These are phyloP conservation scores for Callipepla squamata DNA, from an alignment of 2,113 vertebrate genomes.

Conservation along the genomic window DNA sequence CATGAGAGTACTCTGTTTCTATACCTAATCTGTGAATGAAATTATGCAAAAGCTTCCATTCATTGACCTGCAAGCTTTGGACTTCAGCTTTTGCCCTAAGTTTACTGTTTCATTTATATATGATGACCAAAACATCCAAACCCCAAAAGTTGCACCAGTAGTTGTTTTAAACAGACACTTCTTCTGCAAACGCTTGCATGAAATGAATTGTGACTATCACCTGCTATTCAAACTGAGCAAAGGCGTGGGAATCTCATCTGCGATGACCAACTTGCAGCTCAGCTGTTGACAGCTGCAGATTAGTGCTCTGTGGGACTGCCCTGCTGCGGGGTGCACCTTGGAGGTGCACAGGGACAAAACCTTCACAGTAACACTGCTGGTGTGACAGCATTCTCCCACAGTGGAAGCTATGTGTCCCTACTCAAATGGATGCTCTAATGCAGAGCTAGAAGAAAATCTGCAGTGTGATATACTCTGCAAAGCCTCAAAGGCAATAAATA, in stretches of 20 bases:
- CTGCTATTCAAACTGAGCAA: neutral
- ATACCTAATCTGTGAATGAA: neutral
- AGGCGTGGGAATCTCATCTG: neutral
- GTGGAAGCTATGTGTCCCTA: neutral
- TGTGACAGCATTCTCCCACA: neutral
- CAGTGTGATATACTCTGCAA: neutral
- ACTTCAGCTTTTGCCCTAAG: neutral
- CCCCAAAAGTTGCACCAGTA: neutral
- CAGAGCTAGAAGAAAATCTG: neutral
- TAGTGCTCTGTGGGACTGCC: neutral
- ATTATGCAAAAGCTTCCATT: neutral
- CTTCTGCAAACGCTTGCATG: neutral
- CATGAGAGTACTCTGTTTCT: neutral
- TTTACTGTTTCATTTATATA: neutral
- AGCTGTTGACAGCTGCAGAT: fast-evolving
- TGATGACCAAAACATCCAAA: neutral
- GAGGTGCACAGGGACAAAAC: neutral
- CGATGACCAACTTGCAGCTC: neutral
- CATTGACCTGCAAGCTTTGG: neutral
- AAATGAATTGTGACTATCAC: neutral
- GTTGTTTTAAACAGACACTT: neutral
- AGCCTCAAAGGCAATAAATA: neutral
- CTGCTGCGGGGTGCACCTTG: neutral
- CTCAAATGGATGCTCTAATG: neutral
- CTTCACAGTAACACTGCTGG: neutral